A percentile compares a stretch with the other conserved stretches of the same genome.
Evolutionary conservation across 2,888 invertebrate species (phyloP).

Genomic region (Agrenia bidenticulata): DNA sequence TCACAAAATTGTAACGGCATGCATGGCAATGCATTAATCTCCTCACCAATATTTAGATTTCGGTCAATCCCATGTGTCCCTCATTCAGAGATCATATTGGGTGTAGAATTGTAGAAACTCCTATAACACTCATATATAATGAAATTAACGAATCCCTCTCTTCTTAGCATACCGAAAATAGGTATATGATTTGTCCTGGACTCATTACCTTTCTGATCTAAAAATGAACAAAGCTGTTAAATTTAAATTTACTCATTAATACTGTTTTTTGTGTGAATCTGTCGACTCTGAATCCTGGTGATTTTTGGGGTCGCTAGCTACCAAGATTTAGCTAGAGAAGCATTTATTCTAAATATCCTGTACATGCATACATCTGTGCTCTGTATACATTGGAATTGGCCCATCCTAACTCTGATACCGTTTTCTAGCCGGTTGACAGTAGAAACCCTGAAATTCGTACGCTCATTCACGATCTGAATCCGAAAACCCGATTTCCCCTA

Average conservation of each 20-base stretch:
- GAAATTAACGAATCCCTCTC: no score
- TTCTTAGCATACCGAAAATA: no score
- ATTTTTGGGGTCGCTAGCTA: not conserved
- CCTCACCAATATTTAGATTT: no score
- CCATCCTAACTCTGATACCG: not conserved
- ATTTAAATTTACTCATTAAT: slow-evolving; percentile 21
- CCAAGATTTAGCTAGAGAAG: not conserved
- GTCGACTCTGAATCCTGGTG: not conserved
- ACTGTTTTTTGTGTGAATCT: slow-evolving; percentile 1
- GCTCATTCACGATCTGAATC: slow-evolving; percentile 11
- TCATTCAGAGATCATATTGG: no score
- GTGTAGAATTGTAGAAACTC: no score
- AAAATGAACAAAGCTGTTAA: slow-evolving; percentile 21
- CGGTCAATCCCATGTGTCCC: no score
- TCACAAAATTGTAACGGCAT: no score
- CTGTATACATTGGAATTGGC: not conserved
- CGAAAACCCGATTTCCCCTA: not conserved
- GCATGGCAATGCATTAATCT: no score
- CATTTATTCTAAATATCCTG: no score
- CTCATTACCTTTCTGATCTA: not conserved
- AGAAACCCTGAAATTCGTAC: slow-evolving; percentile 16
- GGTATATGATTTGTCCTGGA: no score
- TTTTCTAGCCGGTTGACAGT: slow-evolving; percentile 8
- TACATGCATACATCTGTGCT: not conserved
- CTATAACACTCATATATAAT: no score